Base-by-base conservation (phyloP, 2,113 vertebrate species). In the Madoqua kirkii region DNA sequence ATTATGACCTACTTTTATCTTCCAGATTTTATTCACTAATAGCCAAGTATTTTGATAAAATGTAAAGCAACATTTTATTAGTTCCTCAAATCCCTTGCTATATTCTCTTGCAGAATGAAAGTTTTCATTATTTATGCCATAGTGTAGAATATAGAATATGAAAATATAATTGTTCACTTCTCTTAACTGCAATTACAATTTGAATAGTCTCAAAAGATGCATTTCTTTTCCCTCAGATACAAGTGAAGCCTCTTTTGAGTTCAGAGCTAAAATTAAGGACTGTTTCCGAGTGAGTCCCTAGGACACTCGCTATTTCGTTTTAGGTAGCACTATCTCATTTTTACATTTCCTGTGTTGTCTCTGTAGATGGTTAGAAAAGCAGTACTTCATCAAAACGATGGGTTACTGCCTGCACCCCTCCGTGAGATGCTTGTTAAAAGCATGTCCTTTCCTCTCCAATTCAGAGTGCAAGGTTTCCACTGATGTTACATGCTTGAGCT, bases 401-500 rank as follows among this genome's bases (percentile, higher is more conserved):
- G 93, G 62, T 91, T 98, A 48, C 95, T 97, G 91, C 82, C 88
- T 97, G 91, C 64, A 54, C 86, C 91, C 94, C 62, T 98, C 82
- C 93, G 97, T 94, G 97, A 97, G 96, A 86, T 91, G 91, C 82
- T 97, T 98, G 97, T 97, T 97, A 97, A 97, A 93, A 97, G 82
- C 88, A 62, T 93, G 88, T 90, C 82, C 91, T 97, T 97, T 95
- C 89, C 91, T 97, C 88, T 83, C 6, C 59, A 59, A 89, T 95
- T 97, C 93, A 87, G 85, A 97, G 90, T 83, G 23, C 67, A 79
- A 79, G 82, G 27, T 91, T 98, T 96, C 97, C 96, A 71, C 19
- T 95, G 71, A 89, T 97, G 90, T 92, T 96, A 59, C 79, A 89
- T 93, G 83, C 62, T 96, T 55, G 67, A 96, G 94, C 78, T 94